Base-by-base conservation (phyloP, 2,797 vertebrate genomes). In the Aeoliscus strigatus region DNA sequence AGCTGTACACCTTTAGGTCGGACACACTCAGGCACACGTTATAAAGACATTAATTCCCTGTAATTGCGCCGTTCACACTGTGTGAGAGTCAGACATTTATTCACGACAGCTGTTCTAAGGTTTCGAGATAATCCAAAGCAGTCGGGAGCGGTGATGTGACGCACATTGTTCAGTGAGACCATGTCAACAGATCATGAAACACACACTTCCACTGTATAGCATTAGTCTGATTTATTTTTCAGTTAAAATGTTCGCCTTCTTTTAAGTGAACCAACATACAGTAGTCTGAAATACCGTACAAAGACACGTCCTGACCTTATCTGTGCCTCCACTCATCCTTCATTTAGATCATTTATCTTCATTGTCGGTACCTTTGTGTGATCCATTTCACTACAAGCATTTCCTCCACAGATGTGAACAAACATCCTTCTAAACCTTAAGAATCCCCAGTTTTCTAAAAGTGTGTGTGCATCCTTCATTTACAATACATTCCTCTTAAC, bases 181-280 rank as follows among this genome's bases (percentile, higher is more conserved):
- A 21, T 6, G 18, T 21, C 18, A 21, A 21, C 18, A 2, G 2
- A 27, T 7, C 5, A 35, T 31, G 11, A 65, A 25, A 39, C 16
- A 52, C 27, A 17, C 3, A 27, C n/a, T n/a, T n/a, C n/a, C n/a
- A n/a, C n/a, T n/a, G n/a, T 33, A 44, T 32, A 38, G 39, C 40
- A 60, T 28, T 47, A 8, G 30, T 34, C 33, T 40, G 12, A 69
- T 81, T 80, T 80, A 75, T 82, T 81, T n/a, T n/a, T n/a, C n/a
- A n/a, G 44, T 9, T 51, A 44, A 50, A 34, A 42, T 39, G n/a
- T 56, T 64, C 48, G 3, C 40, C 70, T 81, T 79, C 70, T 72
- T 72, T 61, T 49, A 14, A 32, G 31, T 56, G 25, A 49, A 66
- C 42, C 12, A 54, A 51, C 52, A 31, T 14, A 63, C 39, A 63